Percentiles rank a stretch among this genome's conserved stretches.
Evolutionary conservation across 2,113 vertebrate species (phyloP).

Genomic region (Mixornis gularis): DNA sequence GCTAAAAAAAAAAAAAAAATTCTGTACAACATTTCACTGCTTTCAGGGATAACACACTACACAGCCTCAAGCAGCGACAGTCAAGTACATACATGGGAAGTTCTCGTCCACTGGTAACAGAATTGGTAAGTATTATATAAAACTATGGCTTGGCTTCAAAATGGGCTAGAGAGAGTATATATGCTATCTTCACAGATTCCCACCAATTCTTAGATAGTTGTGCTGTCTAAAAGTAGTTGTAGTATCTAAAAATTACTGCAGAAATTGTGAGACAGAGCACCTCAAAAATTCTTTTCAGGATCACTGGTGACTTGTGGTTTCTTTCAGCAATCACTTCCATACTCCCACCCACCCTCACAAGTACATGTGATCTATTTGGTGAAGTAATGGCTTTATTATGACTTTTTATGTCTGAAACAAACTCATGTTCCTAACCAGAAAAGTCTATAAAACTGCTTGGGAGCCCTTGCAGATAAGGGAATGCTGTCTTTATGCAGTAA

Average conservation of each 20-base stretch:
- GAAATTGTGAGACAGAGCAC: background rate
- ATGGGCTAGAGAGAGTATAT: background rate
- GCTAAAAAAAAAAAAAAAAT: background rate
- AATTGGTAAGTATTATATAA: conserved; percentile 79
- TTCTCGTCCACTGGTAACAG: conserved; percentile 86
- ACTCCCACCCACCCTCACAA: fast-evolving
- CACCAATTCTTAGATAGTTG: background rate
- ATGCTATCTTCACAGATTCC: background rate
- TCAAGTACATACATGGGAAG: conserved; percentile 69
- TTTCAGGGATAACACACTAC: conserved; percentile 93
- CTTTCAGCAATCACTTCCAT: background rate
- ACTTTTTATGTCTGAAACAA: background rate
- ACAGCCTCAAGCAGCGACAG: conserved; percentile 83
- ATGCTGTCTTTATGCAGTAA: background rate
- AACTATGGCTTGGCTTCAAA: background rate
- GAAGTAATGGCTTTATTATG: background rate
- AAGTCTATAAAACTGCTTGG: background rate
- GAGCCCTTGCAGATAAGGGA: background rate
- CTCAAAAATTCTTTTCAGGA: background rate
- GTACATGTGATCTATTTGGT: background rate
- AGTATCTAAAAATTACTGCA: background rate
- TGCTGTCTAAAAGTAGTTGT: background rate
- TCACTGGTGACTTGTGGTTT: background rate
- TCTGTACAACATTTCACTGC: background rate
- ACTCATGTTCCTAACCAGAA: background rate